Percentiles rank a stretch among this genome's conserved stretches.
Conservation (phyloP, 2,797 vertebrate species). For the Varecia variegata region DNA sequence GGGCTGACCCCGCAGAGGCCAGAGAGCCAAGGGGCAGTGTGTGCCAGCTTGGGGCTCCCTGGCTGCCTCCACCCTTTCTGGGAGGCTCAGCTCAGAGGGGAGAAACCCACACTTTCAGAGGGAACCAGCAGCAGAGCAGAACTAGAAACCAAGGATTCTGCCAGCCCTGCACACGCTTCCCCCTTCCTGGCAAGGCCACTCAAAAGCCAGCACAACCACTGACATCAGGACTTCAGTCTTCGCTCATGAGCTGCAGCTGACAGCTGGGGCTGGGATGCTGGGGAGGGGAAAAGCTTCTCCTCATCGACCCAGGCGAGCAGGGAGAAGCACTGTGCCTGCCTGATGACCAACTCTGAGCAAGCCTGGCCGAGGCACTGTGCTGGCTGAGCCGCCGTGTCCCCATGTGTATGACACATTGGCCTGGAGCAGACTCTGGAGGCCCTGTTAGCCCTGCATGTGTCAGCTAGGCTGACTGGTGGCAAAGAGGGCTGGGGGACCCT, state of each 20-base stretch:
- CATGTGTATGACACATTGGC: accelerated
- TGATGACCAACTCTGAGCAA: not conserved
- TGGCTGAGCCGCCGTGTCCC: not conserved
- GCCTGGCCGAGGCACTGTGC: not conserved
- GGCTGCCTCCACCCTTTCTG: not conserved
- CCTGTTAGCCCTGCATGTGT: not conserved
- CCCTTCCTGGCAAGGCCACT: not conserved
- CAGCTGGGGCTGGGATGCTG: not conserved
- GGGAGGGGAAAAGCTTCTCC: not conserved
- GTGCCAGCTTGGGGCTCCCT: not conserved
- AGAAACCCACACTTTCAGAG: not conserved
- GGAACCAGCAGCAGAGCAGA: not conserved
- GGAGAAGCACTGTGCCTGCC: not conserved
- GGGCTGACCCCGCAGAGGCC: not conserved
- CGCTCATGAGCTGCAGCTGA: not conserved
- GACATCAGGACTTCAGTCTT: not conserved
- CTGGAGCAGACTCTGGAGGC: too few species aligned
- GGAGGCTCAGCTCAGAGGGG: not conserved
- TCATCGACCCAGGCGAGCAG: not conserved
- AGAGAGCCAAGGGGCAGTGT: not conserved
- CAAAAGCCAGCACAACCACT: not conserved
- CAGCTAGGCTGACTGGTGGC: not conserved
- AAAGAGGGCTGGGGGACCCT: not conserved
- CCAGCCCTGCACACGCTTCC: not conserved
- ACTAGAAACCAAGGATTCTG: not conserved